These are phyloP conservation scores for Heliconius hortense DNA, from an alignment of 2,888 invertebrate species.

Conservation along the genomic window DNA sequence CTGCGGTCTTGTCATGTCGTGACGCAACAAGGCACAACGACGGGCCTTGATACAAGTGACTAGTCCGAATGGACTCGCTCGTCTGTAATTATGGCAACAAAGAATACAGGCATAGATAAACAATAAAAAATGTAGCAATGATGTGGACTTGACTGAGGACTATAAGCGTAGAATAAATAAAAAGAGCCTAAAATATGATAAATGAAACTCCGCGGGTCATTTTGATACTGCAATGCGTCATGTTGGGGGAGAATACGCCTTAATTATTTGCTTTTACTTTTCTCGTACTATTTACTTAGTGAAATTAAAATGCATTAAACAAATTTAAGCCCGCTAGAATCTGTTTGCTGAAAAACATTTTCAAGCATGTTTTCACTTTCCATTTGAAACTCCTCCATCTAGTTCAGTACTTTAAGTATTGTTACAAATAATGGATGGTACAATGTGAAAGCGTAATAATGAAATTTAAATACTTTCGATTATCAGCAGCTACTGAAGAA, in stretches of 20 bases:
- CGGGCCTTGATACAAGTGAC: conserved; percentile 61
- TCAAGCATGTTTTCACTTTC: conserved; percentile 33
- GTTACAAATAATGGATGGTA: conserved; percentile 19
- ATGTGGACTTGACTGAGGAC: conserved; percentile 47
- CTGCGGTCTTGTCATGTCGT: conserved; percentile 54
- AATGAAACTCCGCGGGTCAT: conserved; percentile 40
- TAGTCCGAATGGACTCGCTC: conserved; percentile 53
- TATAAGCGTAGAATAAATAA: conserved; percentile 46
- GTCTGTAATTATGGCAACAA: conserved; percentile 56
- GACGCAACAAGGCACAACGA: conserved; percentile 63
- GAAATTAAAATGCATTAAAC: conserved; percentile 41
- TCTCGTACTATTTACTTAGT: conserved; percentile 39
- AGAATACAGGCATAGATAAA: conserved; percentile 54
- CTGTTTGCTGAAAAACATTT: conserved; percentile 35
- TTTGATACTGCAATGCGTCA: conserved; percentile 41
- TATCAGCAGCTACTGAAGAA: conserved; percentile 41
- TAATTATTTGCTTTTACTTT: conserved; percentile 39
- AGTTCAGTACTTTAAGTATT: conserved; percentile 24
- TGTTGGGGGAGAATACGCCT: conserved; percentile 33
- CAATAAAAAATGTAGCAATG: conserved; percentile 57
- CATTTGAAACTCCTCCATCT: conserved; percentile 30
- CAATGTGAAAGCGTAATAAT: conserved; percentile 33
- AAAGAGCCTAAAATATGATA: conserved; percentile 45
- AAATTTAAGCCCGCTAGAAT: conserved; percentile 35
- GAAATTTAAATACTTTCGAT: conserved; percentile 36